A percentile compares a stretch with the other conserved stretches of the same genome.
Conservation (phyloP, 2,888 invertebrate genomes). For the Ormyrus thymus region DNA sequence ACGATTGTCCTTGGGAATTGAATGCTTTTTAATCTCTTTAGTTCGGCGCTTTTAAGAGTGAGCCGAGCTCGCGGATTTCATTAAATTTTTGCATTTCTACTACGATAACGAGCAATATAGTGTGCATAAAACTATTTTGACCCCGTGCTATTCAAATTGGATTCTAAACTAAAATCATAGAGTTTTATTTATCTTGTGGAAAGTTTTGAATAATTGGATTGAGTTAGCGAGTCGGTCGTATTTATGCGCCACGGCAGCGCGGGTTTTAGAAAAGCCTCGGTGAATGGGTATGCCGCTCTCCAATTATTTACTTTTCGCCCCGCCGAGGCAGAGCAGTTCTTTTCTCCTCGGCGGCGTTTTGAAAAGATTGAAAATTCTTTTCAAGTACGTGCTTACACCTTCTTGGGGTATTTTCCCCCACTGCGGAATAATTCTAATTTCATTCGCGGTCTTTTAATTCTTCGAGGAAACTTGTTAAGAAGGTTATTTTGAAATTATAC, state of each 20-base stretch:
- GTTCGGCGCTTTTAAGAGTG: too few species aligned
- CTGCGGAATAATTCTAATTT: background rate
- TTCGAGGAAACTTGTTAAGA: too few species aligned
- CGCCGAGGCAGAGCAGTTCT: background rate
- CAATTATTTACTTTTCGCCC: constrained; percentile 9
- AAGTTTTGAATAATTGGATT: too few species aligned
- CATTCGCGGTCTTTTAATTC: background rate
- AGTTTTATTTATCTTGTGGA: too few species aligned
- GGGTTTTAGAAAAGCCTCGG: background rate
- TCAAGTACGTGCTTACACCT: background rate
- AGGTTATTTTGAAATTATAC: too few species aligned
- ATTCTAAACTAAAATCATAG: too few species aligned
- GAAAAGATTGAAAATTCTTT: constrained; percentile 31
- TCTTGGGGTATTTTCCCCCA: background rate
- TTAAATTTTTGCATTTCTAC: too few species aligned
- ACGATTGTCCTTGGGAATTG: background rate
- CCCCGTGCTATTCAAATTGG: too few species aligned
- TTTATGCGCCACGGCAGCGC: background rate
- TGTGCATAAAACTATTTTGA: too few species aligned
- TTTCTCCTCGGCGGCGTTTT: constrained; percentile 18
- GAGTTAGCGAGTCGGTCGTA: background rate
- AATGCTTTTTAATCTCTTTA: too few species aligned
- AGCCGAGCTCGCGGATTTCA: too few species aligned
- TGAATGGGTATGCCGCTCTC: background rate
- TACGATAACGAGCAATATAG: too few species aligned